A percentile compares a stretch with the other conserved stretches of the same genome.
Conservation (phyloP, 2,888 invertebrate genomes). For the Leucophora obtusa region DNA sequence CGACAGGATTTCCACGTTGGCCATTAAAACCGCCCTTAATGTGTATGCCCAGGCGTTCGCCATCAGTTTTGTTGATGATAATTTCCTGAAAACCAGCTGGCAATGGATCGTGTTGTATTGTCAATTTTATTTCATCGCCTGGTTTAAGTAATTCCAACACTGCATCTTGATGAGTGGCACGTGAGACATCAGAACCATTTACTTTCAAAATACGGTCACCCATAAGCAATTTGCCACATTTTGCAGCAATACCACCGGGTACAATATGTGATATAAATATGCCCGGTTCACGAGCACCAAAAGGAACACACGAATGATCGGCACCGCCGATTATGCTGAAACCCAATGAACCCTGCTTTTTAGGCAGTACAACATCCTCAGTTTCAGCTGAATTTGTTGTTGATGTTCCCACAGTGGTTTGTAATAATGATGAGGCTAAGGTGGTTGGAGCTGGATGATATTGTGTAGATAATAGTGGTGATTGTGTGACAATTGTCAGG, state of each 20-base stretch:
- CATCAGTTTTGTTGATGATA: constrained; percentile 90
- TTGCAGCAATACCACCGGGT: constrained; percentile 94
- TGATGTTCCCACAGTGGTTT: constrained; percentile 38
- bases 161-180: constrained; percentile 95
- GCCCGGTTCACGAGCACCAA: constrained; percentile 95
- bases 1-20: constrained; percentile 95
- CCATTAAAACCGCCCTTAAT: constrained; percentile 97
- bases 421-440: constrained; percentile 24
- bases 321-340: constrained; percentile 99
- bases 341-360: constrained; percentile 95
- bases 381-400: constrained; percentile 68
- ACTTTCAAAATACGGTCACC: constrained; percentile 97
- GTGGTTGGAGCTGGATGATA: constrained; percentile 32
- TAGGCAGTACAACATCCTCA: constrained; percentile 92
- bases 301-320: constrained; percentile 99
- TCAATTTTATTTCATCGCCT: constrained; percentile 88
- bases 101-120: constrained; percentile 95
- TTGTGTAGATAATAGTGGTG: constrained; percentile 57
- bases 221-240: constrained; percentile 92
- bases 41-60: constrained; percentile 97
- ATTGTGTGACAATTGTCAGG: constrained; percentile 42
- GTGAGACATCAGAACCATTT: constrained; percentile 91
- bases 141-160: constrained; percentile 93
- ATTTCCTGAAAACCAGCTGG: constrained; percentile 96
- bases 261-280: constrained; percentile 99